phyloP scores from a whole-genome alignment of 2,797 vertebrate genomes.

The Nyctalus aviator region DNA sequence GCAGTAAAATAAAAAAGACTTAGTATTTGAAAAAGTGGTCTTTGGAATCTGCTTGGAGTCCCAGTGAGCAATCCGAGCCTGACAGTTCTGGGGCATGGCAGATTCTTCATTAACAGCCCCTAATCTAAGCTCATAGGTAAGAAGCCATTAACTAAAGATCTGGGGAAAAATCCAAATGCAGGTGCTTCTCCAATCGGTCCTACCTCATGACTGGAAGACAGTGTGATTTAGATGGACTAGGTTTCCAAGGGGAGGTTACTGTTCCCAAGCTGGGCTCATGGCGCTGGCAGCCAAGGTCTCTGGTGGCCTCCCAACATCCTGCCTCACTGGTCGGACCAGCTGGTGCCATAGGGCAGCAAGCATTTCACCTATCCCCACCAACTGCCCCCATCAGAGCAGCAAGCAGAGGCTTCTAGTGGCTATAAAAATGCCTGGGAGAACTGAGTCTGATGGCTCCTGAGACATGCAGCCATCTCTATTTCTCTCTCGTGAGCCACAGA shows the following conservation, averaged over 20 bases:
- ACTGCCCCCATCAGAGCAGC: neutral
- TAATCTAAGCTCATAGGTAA: constrained; percentile 1
- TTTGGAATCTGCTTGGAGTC: constrained; percentile 1
- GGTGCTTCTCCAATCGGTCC: neutral
- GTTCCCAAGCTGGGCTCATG: neutral
- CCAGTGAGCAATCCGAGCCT: neutral
- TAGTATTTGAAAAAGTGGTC: neutral
- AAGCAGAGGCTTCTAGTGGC: neutral
- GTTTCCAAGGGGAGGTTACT: constrained; percentile 16
- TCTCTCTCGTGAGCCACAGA: neutral
- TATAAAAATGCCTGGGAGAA: neutral
- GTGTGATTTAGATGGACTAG: neutral
- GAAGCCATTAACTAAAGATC: constrained; percentile 40
- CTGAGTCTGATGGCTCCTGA: neutral
- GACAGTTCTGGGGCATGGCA: neutral
- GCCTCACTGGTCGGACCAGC: neutral
- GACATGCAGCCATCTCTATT: neutral
- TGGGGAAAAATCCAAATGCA: neutral
- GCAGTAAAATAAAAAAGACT: constrained; percentile 5
- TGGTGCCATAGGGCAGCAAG: neutral
- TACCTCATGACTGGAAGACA: neutral
- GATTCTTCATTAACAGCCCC: neutral
- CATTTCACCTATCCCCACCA: neutral
- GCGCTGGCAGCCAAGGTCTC: neutral
- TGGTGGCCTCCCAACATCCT: neutral